phyloP scores from a whole-genome alignment of 2,888 invertebrate species.

The Epiblema foenella region DNA sequence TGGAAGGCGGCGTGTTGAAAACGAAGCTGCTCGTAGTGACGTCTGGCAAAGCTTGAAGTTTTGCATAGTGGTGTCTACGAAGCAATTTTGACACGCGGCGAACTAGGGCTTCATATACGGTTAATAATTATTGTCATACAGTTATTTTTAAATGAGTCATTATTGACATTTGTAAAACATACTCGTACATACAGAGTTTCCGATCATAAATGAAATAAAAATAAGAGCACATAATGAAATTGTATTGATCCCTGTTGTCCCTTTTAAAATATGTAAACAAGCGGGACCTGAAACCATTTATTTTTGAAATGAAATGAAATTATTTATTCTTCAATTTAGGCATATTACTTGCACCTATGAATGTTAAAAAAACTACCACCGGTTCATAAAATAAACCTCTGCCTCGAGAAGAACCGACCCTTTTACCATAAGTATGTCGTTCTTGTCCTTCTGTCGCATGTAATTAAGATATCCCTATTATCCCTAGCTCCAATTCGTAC shows the following conservation, averaged over 20 bases:
- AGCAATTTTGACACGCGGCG: conserved; percentile 38
- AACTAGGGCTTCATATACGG: conserved; percentile 12
- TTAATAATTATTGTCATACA: conserved; percentile 13
- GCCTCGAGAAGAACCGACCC: no score
- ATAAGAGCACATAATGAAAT: not conserved
- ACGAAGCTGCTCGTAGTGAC: conserved; percentile 57
- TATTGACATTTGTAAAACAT: not conserved
- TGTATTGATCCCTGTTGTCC: conserved; percentile 6
- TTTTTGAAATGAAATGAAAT: no score
- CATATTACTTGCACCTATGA: no score
- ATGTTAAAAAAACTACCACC: no score
- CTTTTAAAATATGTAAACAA: not conserved
- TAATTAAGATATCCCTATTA: conserved; percentile 11
- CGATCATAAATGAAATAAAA: not conserved
- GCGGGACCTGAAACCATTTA: not conserved
- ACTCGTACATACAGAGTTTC: no score
- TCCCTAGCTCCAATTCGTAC: conserved; percentile 1
- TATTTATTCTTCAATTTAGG: no score
- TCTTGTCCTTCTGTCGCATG: conserved; percentile 3
- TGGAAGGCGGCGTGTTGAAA: conserved; percentile 49
- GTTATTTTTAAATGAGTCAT: not conserved
- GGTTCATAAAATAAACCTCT: no score
- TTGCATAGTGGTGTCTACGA: conserved; percentile 54
- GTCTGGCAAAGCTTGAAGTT: conserved; percentile 61
- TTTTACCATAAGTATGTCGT: not conserved